phyloP scores from a whole-genome alignment of 2,888 invertebrate species.

The Eucera pruinosa region DNA sequence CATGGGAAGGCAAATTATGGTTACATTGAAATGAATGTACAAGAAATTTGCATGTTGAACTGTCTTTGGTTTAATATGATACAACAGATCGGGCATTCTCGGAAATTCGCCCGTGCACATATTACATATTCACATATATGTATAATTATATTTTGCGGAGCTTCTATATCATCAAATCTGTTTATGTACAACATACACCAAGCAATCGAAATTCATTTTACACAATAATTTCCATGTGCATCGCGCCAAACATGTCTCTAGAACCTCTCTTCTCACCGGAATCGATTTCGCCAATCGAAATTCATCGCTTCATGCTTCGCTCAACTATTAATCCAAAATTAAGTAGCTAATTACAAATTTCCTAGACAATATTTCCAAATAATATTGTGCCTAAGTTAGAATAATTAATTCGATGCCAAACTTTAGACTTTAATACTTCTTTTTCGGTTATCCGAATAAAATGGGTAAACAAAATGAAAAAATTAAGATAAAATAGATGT shows the following conservation, averaged over 20 bases:
- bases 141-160: constrained; percentile 67
- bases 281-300: not conserved
- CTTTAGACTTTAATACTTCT: too few species aligned
- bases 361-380: too few species aligned
- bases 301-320: too few species aligned
- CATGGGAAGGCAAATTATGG: too few species aligned
- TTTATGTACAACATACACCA: constrained; percentile 75
- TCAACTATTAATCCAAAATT: too few species aligned
- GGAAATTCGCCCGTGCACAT: constrained; percentile 50
- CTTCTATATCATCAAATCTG: constrained; percentile 70
- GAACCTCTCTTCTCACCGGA: constrained; percentile 22
- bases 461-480: too few species aligned
- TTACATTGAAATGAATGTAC: constrained; percentile 45
- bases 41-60: constrained; percentile 74
- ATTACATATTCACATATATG: constrained; percentile 70
- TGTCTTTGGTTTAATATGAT: constrained; percentile 84
- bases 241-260: constrained; percentile 26
- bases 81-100: constrained; percentile 74
- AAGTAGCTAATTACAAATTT: too few species aligned
- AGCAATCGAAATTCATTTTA: constrained; percentile 54
- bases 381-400: too few species aligned
- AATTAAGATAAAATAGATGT: too few species aligned
- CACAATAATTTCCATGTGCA: constrained; percentile 43
- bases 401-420: too few species aligned
- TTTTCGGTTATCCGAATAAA: too few species aligned